Conservation (phyloP, 2,113 vertebrate genomes). For the Sphaerodactylus townsendi region DNA sequence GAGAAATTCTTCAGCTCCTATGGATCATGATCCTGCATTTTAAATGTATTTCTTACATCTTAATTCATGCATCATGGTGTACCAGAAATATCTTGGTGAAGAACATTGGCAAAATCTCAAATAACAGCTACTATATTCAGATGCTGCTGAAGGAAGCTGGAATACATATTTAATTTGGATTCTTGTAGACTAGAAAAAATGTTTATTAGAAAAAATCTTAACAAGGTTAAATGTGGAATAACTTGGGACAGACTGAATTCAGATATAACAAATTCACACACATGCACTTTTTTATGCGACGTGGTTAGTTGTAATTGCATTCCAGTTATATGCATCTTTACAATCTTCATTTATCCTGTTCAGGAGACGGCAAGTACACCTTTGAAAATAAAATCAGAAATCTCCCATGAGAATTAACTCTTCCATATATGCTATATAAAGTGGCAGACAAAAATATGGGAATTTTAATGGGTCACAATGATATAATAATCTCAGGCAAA, state of each 20-base stretch:
- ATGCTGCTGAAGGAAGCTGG: slow-evolving; percentile 5
- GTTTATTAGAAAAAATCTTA: slow-evolving; percentile 1
- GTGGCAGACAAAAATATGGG: too few relatives aligned
- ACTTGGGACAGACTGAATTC: slow-evolving; percentile 1
- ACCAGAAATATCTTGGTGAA: not conserved
- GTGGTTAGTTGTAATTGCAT: slow-evolving; percentile 1
- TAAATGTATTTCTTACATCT: not conserved
- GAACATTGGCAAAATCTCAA: slow-evolving; percentile 1
- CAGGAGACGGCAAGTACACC: not conserved
- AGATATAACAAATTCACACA: not conserved
- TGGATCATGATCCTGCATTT: not conserved
- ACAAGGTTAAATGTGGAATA: slow-evolving; percentile 12
- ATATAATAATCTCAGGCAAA: too few relatives aligned
- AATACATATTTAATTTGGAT: slow-evolving; percentile 10
- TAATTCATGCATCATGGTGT: not conserved
- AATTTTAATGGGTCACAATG: too few relatives aligned
- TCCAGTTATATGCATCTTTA: slow-evolving; percentile 6
- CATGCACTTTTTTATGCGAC: not conserved
- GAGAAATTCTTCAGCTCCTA: not conserved
- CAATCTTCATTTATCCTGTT: not conserved
- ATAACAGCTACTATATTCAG: slow-evolving; percentile 9
- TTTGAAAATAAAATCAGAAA: not conserved
- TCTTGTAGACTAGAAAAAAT: slow-evolving; percentile 8
- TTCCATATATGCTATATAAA: not conserved
- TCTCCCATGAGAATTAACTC: not conserved